Conservation (phyloP, 1,140 invertebrate species). For the Habropoda laboriosa region DNA sequence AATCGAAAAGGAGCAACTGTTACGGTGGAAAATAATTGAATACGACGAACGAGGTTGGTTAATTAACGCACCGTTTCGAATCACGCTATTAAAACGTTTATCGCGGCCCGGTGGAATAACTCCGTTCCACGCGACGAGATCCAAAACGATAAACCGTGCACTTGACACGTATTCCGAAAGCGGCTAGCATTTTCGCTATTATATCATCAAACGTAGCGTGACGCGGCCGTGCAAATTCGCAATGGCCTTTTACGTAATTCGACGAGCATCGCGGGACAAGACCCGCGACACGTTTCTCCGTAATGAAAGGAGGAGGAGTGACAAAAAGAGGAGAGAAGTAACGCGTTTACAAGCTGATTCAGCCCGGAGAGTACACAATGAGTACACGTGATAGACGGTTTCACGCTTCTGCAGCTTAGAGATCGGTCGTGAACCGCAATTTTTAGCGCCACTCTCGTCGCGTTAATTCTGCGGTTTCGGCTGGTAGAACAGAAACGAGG, state of each 20-base stretch:
- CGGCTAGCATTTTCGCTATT: conserved; percentile 35
- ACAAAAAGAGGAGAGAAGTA: conserved; percentile 31
- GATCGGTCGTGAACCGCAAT: conserved; percentile 11
- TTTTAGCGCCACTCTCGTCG: conserved; percentile 11
- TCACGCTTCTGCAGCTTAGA: conserved; percentile 44
- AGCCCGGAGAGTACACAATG: conserved; percentile 1
- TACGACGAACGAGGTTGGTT: too few relatives aligned
- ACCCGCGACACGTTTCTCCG: conserved; percentile 21
- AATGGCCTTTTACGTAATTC: conserved; percentile 51
- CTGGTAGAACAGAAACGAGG: too few relatives aligned
- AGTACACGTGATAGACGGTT: conserved; percentile 20
- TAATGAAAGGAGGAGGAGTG: not conserved
- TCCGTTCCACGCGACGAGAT: not conserved
- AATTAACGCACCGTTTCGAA: too few relatives aligned
- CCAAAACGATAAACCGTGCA: not conserved
- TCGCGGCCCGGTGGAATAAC: too few relatives aligned
- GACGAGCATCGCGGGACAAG: conserved; percentile 3
- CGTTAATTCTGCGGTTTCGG: not conserved
- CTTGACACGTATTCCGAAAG: conserved; percentile 24
- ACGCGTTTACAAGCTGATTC: conserved; percentile 31
- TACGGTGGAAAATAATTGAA: too few relatives aligned
- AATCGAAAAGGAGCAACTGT: too few relatives aligned
- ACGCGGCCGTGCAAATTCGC: conserved; percentile 34
- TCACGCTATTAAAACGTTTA: too few relatives aligned
- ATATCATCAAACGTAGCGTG: conserved; percentile 36